Evolutionary conservation across 2,797 vertebrate species (phyloP).

Genomic region (Phyllotis vaccarum): DNA sequence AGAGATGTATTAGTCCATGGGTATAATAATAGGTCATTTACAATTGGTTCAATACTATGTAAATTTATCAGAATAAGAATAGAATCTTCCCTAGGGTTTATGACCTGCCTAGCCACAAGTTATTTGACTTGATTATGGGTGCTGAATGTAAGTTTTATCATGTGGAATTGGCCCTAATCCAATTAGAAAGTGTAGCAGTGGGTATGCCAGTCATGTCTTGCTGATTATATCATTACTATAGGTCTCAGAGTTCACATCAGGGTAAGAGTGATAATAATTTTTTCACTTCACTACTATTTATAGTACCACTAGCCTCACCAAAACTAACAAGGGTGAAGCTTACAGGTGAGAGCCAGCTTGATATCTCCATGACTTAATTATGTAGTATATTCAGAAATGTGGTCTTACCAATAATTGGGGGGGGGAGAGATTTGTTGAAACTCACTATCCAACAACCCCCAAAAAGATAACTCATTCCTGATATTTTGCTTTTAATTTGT

Average conservation of each 20-base stretch:
- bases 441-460: neutral
- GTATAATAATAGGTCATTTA: neutral
- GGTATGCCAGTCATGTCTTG: neutral
- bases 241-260: neutral
- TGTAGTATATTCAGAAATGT: neutral
- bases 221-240: neutral
- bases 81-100: neutral
- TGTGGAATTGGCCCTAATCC: neutral
- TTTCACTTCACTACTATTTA: neutral
- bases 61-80: neutral
- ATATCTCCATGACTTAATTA: neutral
- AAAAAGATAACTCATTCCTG: neutral
- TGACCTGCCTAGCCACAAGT: neutral
- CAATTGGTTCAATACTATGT: neutral
- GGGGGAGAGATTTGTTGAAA: neutral
- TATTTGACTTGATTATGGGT: neutral
- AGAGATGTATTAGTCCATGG: neutral
- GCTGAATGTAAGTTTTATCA: neutral
- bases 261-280: neutral
- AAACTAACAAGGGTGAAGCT: neutral
- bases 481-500: neutral
- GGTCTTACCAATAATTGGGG: neutral
- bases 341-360: neutral
- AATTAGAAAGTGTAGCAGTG: neutral
- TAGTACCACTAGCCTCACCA: neutral